These are phyloP conservation scores for Dasypolia templi DNA, from an alignment of 2,888 invertebrate genomes.

Conservation along the genomic window DNA sequence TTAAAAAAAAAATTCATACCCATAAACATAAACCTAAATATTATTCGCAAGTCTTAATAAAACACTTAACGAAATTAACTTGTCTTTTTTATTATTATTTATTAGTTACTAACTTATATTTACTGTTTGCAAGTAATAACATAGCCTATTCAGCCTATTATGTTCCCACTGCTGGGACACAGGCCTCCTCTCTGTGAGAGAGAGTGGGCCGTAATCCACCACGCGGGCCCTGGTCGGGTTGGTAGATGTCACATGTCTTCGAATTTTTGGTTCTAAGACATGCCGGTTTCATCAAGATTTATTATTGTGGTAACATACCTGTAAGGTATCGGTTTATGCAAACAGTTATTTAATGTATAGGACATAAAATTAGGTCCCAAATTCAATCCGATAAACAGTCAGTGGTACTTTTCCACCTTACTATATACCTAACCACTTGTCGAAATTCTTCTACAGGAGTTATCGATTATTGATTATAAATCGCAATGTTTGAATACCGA, in stretches of 20 bases:
- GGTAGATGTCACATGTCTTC: no score
- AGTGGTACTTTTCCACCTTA: background rate
- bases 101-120: background rate
- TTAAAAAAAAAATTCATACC: no score
- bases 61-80: background rate
- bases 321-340: background rate
- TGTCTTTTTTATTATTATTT: background rate
- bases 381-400: background rate
- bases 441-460: background rate
- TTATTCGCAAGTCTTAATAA: constrained; percentile 1
- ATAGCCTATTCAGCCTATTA: no score
- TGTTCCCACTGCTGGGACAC: no score
- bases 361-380: background rate
- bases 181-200: no score
- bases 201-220: no score
- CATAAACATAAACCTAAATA: background rate
- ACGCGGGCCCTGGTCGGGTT: no score
- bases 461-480: background rate
- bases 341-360: background rate
- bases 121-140: background rate
- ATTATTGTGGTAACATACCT: background rate
- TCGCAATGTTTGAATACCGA: background rate
- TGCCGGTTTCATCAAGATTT: no score
- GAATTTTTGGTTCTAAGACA: no score
- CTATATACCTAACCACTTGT: background rate